Base-by-base conservation (phyloP, 1,140 invertebrate species). In the Whitmania pigra region DNA sequence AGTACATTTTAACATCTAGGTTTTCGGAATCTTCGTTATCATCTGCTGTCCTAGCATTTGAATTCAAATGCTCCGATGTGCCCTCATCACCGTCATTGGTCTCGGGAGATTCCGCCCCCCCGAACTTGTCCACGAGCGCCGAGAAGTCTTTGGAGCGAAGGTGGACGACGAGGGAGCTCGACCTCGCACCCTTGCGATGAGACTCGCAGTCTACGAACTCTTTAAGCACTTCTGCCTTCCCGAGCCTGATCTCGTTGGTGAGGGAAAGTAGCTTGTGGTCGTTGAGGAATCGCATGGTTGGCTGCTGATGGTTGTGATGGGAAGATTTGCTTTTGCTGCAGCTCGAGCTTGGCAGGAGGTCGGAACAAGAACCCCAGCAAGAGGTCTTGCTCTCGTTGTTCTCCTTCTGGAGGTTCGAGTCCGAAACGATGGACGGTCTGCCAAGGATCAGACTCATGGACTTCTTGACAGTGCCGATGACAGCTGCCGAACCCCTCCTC, bases 61-160 rank as follows among this genome's bases (percentile, higher is more conserved):
- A 5, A 49, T 49, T 49, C 43, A 49, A 49, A 49, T 49, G 43
- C 43, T 49, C 43, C 43, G 9, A 49, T 17, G 43, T 13, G 9
- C 43, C 43, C 43, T 73, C 69, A 13, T 71, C 40, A 9, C 43
- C 49, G 25, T 71, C 36, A 27, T 43, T 57, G 22, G 22, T 69
- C 25, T 69, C 22, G 4, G 67, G 27, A 27, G 68, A 49, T 49
- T 49, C 66, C 15, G 29, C 22, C 11, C 29, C 11, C 3, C 67
- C 40, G 73, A 72, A 72, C 57, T 53, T 40, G 25, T 69, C 71
- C 13, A 72, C 60, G 29, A 75, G 69, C 49, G 68, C 71, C 31
- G 67, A 72, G 73, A 75, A 75, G 25, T 72, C 73, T 54, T 73
- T 73, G 0, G 73, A 72, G 43, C 71, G 57, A 20, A 72, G 71